phyloP scores from a whole-genome alignment of 1,140 invertebrate species.

The Microvelia longipes region DNA sequence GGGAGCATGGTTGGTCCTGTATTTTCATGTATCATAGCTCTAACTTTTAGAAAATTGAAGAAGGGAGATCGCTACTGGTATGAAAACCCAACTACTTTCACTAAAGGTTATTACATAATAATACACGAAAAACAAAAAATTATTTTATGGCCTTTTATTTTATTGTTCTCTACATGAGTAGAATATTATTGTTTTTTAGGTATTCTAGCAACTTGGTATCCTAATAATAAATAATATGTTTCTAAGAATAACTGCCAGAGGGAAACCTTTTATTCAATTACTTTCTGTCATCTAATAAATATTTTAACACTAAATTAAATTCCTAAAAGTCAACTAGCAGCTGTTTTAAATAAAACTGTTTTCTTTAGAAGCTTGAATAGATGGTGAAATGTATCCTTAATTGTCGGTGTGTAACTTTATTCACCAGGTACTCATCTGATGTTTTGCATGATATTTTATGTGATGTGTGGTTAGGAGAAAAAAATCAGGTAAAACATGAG shows the following conservation, averaged over 20 bases:
- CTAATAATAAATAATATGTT: not conserved
- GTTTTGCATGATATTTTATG: too few species aligned
- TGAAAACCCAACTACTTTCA: conserved; percentile 64
- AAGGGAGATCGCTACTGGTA: conserved; percentile 86
- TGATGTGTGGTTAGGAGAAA: too few species aligned
- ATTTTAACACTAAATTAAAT: too few species aligned
- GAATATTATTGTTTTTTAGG: not conserved
- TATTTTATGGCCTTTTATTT: too few species aligned
- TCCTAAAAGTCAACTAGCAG: too few species aligned
- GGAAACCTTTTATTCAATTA: not conserved
- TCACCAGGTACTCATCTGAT: too few species aligned
- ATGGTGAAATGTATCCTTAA: too few species aligned
- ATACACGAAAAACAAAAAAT: not conserved
- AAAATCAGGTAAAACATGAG: too few species aligned
- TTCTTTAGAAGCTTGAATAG: too few species aligned
- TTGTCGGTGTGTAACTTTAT: too few species aligned
- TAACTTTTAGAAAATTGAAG: conserved; percentile 81
- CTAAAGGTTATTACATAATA: conserved; percentile 34
- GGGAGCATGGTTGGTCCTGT: conserved; percentile 85
- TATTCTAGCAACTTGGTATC: conserved; percentile 12
- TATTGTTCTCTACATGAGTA: conserved; percentile 12
- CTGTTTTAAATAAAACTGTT: too few species aligned
- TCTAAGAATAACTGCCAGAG: not conserved
- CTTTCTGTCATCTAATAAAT: not conserved
- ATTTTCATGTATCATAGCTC: conserved; percentile 88